Percentiles rank a stretch among this genome's conserved stretches.
Evolutionary conservation across 2,797 vertebrate genomes (phyloP).

Genomic region (Kryptolebias ocellatus): DNA sequence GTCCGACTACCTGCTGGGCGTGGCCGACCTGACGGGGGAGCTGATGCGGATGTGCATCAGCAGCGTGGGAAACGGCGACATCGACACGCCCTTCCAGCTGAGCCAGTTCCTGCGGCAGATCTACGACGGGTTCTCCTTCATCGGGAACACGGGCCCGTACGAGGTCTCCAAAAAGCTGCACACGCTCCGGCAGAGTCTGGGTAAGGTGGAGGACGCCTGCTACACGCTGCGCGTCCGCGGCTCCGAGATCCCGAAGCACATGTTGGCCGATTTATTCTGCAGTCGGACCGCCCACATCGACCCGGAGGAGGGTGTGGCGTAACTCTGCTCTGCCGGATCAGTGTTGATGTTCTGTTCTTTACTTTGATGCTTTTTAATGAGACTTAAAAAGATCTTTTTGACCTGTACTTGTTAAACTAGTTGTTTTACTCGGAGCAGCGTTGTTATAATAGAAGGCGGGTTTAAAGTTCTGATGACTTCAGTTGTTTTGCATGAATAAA

Average conservation of each 20-base stretch:
- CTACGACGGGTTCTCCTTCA: slow-evolving; percentile 95
- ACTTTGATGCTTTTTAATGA: slow-evolving; percentile 36
- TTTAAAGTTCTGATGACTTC: slow-evolving; percentile 51
- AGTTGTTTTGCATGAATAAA: slow-evolving; percentile 71
- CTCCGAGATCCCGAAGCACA: slow-evolving; percentile 97
- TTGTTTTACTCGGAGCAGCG: slow-evolving; percentile 13
- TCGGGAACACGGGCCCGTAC: slow-evolving; percentile 96
- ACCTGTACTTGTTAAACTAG: slow-evolving; percentile 25
- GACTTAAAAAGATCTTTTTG: slow-evolving; percentile 22
- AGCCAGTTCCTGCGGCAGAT: slow-evolving; percentile 94
- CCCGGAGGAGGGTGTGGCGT: slow-evolving; percentile 90
- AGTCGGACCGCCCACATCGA: slow-evolving; percentile 89
- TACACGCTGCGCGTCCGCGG: slow-evolving; percentile 93
- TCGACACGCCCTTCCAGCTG: slow-evolving; percentile 97
- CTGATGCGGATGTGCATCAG: slow-evolving; percentile 97
- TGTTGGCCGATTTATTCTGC: slow-evolving; percentile 95
- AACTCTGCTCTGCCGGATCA: slow-evolving; percentile 30
- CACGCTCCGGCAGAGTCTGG: slow-evolving; percentile 93
- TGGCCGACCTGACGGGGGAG: slow-evolving; percentile 96
- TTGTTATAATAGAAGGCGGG: slow-evolving; percentile 33
- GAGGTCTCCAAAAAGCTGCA: slow-evolving; percentile 98
- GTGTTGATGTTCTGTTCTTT: slow-evolving; percentile 7
- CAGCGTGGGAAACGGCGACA: slow-evolving; percentile 97
- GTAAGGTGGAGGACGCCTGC: slow-evolving; percentile 98
- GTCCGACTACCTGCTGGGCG: slow-evolving; percentile 94